phyloP scores from a whole-genome alignment of 1,140 invertebrate species.

The Heliothis virescens region DNA sequence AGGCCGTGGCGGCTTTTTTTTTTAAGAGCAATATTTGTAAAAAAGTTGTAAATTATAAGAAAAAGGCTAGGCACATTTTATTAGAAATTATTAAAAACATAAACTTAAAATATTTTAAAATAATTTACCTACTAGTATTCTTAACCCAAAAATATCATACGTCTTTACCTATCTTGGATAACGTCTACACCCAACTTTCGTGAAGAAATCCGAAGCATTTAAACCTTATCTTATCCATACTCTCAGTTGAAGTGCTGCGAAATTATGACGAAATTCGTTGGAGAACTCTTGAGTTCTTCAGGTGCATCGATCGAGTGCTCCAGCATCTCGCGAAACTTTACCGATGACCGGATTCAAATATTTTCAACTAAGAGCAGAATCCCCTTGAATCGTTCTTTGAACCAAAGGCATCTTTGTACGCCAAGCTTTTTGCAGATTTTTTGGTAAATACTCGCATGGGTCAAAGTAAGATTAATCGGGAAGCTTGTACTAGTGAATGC shows the following conservation, averaged over 20 bases:
- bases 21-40: too few species aligned
- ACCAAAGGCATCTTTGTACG: constrained; percentile 59
- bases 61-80: too few species aligned
- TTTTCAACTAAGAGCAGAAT: constrained; percentile 73
- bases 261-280: constrained; percentile 68
- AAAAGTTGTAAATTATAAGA: too few species aligned
- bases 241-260: constrained; percentile 21
- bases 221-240: constrained; percentile 16
- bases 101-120: too few species aligned
- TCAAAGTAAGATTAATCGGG: constrained; percentile 25
- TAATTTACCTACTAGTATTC: too few species aligned
- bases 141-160: too few species aligned
- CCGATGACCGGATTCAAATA: constrained; percentile 76
- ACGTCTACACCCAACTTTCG: too few species aligned
- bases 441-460: constrained; percentile 50
- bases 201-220: neutral
- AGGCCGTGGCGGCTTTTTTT: too few species aligned
- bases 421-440: constrained; percentile 58
- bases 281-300: constrained; percentile 60
- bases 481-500: too few species aligned
- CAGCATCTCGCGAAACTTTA: constrained; percentile 57
- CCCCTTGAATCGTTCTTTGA: constrained; percentile 66
- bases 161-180: too few species aligned
- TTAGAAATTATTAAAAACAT: too few species aligned
- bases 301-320: constrained; percentile 65